Percentiles rank a stretch among this genome's conserved stretches.
Conservation (phyloP, 2,888 invertebrate genomes). For the Hybos culiciformis region DNA sequence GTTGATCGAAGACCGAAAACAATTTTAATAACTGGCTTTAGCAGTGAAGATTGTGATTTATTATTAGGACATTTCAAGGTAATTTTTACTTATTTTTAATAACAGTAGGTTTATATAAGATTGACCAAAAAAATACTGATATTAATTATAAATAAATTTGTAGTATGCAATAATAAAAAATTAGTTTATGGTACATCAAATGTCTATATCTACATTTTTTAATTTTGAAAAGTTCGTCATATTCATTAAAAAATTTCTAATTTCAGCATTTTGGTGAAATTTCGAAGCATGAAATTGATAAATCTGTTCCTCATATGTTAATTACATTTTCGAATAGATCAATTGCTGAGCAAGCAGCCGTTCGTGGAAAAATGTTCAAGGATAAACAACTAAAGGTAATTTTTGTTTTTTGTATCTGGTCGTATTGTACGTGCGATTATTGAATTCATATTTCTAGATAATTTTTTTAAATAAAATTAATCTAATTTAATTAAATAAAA, state of each 20-base stretch:
- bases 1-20: conserved; percentile 80
- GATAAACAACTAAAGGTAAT: conserved; percentile 64
- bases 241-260: conserved; percentile 8
- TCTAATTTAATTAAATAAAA: too few relatives aligned
- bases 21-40: conserved; percentile 76
- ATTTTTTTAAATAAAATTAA: conserved; percentile 3
- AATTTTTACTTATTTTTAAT: conserved; percentile 25
- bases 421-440: background rate
- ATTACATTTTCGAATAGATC: conserved; percentile 33
- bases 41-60: conserved; percentile 65
- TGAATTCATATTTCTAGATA: too few relatives aligned
- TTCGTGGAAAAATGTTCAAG: conserved; percentile 43
- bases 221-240: background rate
- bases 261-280: conserved; percentile 76
- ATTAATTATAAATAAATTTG: background rate
- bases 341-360: conserved; percentile 34
- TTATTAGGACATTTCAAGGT: conserved; percentile 76
- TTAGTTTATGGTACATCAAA: too few relatives aligned
- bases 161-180: background rate
- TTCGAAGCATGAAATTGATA: conserved; percentile 61
- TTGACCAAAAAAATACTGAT: background rate
- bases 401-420: conserved; percentile 17
- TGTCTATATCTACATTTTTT: background rate
- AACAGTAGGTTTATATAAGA: background rate
- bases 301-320: conserved; percentile 47